Evolutionary conservation across 2,113 vertebrate genomes (phyloP), one percentile per base, ranked within the genome.

Genomic region (Gymnarchus niloticus): DNA sequence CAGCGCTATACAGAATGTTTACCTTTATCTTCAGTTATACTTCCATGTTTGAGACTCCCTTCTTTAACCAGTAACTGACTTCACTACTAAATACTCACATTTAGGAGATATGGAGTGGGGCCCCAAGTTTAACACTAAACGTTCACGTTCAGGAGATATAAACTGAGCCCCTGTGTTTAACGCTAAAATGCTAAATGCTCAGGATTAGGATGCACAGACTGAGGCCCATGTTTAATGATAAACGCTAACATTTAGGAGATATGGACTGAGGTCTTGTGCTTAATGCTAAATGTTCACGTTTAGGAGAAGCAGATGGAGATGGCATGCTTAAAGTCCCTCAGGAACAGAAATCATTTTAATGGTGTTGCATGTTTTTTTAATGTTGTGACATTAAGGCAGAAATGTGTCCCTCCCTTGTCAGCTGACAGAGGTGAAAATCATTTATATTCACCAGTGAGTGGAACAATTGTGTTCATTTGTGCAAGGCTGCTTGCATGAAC

Each of bases 391-490:
- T 85, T 86, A 87, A 90, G 89, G 91, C 25, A 89, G 90, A 89
- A 88, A 89, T 90, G 92, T 91, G 92, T 56, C 94, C 93, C 93
- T 92, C 96, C 95, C 92, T 96, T 95, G 97, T 97, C 97, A 97
- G 95, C 92, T 7, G 88, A 90, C 92, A 95, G 92, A 93, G 91
- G 92, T 91, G 92, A 93, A 92, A 86, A 93, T 9, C 92, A 94
- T 96, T 96, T 96, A 96, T 95, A 96, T 93, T 95, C 95, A 94
- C 93, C 96, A 95, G 97, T 96, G 97, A 97, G 98, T 96, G 91
- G 93, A 95, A 95, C 96, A 95, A 97, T 97, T 96, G 97, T 96
- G 96, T 97, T 98, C 97, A 99, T 98, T 99, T 98, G 96, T 95
- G 95, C 94, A 95, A 95, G 95, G 93, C 95, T 95, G 94, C 95